Evolutionary conservation across 2,797 vertebrate species (phyloP).

Genomic region (Agapornis canus): DNA sequence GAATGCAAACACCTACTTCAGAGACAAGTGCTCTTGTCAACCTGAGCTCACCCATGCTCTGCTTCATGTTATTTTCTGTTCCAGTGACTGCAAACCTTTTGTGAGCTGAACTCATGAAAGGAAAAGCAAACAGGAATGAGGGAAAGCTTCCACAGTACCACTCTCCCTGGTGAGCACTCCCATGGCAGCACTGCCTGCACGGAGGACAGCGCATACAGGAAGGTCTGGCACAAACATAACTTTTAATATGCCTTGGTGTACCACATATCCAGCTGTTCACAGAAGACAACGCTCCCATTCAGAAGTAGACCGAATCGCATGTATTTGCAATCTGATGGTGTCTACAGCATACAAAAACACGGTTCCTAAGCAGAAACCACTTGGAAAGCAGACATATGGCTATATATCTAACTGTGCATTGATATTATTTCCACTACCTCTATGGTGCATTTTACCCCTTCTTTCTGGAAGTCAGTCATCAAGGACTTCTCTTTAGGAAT

Average conservation of each 20-base stretch:
- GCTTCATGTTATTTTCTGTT: not conserved
- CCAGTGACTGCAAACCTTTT: not conserved
- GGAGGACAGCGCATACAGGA: fast-evolving
- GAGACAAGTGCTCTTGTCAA: not conserved
- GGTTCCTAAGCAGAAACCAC: not conserved
- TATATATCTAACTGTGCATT: not conserved
- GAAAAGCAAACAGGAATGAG: not conserved
- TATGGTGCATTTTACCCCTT: fast-evolving
- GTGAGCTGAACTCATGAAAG: not conserved
- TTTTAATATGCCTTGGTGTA: not conserved
- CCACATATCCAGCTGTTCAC: not conserved
- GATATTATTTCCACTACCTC: not conserved
- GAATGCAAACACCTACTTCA: not conserved
- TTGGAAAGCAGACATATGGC: not conserved
- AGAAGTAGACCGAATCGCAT: not conserved
- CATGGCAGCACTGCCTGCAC: not conserved
- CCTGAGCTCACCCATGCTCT: not conserved
- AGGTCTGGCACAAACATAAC: not conserved
- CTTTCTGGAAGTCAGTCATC: not conserved
- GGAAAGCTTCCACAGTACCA: not conserved
- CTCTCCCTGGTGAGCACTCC: not conserved
- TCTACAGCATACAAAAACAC: not conserved
- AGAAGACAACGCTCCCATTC: not conserved
- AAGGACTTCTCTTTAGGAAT: not conserved
- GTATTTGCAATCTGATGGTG: not conserved